These are phyloP conservation scores for Clavelina lepadiformis DNA, from an alignment of 23 tunicate species.

Conservation along the genomic window DNA sequence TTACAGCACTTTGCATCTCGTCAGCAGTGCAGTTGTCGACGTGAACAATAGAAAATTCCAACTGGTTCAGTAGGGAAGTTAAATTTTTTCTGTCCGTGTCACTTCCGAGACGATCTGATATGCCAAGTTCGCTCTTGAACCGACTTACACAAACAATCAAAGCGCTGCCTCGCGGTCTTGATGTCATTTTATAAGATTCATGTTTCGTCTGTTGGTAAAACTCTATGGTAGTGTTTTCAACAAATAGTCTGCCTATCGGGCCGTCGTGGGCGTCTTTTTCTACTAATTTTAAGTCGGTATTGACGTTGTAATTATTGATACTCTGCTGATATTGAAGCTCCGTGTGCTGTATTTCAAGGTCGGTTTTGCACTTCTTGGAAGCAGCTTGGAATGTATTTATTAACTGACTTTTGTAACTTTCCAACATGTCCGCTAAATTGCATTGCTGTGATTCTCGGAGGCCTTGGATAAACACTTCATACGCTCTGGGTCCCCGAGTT, in stretches of 20 bases:
- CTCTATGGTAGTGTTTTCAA: slow-evolving; percentile 40
- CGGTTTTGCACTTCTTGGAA: too few relatives aligned
- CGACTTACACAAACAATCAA: slow-evolving; percentile 24
- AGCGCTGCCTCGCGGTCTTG: slow-evolving; percentile 46
- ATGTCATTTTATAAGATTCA: slow-evolving; percentile 41
- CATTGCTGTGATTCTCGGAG: slow-evolving; percentile 26
- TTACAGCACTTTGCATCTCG: slow-evolving; percentile 7
- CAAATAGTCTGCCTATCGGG: slow-evolving; percentile 1
- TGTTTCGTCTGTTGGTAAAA: slow-evolving; percentile 20
- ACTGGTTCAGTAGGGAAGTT: slow-evolving; percentile 17
- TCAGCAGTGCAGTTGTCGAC: slow-evolving; percentile 29
- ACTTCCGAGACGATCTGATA: slow-evolving; percentile 29
- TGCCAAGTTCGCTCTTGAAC: slow-evolving; percentile 8
- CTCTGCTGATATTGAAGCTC: too few relatives aligned
- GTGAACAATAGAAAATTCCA: slow-evolving; percentile 20
- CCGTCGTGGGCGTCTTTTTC: too few relatives aligned
- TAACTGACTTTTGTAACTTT: too few relatives aligned
- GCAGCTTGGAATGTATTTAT: too few relatives aligned
- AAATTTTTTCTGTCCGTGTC: slow-evolving; percentile 41
- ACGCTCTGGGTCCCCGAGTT: slow-evolving; percentile 44
- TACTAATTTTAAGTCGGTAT: too few relatives aligned
- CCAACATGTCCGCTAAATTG: slow-evolving; percentile 21
- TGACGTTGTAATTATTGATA: too few relatives aligned
- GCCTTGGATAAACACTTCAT: slow-evolving; percentile 6
- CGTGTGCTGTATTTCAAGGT: too few relatives aligned